Conservation (phyloP, 2,797 vertebrate genomes). For the Pangasius mekongensis region DNA sequence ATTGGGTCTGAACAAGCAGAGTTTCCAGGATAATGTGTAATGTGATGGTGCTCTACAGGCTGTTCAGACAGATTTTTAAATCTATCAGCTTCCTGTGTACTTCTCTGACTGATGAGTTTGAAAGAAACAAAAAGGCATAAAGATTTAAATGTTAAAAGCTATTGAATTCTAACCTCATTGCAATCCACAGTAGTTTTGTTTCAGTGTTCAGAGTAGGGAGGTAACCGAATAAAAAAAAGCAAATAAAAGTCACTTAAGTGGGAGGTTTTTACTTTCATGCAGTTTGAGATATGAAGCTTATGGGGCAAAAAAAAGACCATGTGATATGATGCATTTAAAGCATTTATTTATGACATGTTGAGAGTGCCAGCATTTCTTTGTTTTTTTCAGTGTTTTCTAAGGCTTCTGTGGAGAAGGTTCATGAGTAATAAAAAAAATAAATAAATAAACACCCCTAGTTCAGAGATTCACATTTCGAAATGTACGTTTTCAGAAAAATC, state of each 20-base stretch:
- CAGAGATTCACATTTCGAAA: too few relatives aligned
- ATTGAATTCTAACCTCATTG: too few relatives aligned
- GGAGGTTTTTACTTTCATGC: neutral
- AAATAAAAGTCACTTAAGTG: neutral
- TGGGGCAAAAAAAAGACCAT: neutral
- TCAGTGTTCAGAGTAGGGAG: neutral
- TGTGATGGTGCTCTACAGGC: neutral
- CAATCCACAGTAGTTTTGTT: neutral
- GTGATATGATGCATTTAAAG: too few relatives aligned
- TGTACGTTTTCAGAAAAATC: too few relatives aligned
- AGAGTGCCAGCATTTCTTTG: too few relatives aligned
- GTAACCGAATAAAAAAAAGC: neutral
- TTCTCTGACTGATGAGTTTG: neutral
- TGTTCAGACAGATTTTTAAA: neutral
- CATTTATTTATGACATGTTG: too few relatives aligned
- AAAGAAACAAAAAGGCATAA: neutral
- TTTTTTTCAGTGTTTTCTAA: too few relatives aligned
- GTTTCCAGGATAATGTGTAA: neutral
- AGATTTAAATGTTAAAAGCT: neutral
- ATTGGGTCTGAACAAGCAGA: neutral
- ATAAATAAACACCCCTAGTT: too few relatives aligned
- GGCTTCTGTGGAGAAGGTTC: too few relatives aligned
- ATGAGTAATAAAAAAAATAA: too few relatives aligned
- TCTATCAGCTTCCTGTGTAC: neutral
- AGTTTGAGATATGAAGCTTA: neutral